Base-by-base conservation (phyloP, 2,113 vertebrate species). In the Rhadina sibilatrix region DNA sequence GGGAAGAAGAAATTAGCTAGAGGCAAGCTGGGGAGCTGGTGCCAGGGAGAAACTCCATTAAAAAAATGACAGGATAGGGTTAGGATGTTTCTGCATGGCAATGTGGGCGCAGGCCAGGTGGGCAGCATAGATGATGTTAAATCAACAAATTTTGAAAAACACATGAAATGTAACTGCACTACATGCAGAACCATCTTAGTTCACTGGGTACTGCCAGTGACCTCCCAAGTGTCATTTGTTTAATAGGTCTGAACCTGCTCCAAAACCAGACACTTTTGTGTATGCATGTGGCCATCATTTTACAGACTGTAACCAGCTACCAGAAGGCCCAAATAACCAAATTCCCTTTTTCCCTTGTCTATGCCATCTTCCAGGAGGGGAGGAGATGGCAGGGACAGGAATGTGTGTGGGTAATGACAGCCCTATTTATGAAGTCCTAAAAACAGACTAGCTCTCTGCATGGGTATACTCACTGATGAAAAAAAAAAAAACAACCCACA, bases 381-480 rank as follows among this genome's bases (percentile, higher is more conserved):
- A 92, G 24, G 11, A 18, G 14, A 85, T 38, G 53, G 65, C 59
- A 70, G 65, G 75, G 40, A 88, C 46, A 88, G 53, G 85, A 95
- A 95, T 37, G 63, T 69, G 59, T 76, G 88, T 92, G 95, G 90
- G 70, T 94, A 93, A 92, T 65, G 75, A 52, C 75, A 92, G 57
- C 37, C 24, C 66, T 94, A 83, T 93, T 95, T 93, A 93, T 70
- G 80, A 60, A 56, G 59, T 81, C 71, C 79, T 89, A 84, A 82
- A 88, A 94, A 70, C 68, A 92, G 80, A 78, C 49, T 31, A 77
- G 78, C 44, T 71, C 83, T 66, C 80, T 84, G 74, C 72, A 84
- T 82, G 76, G 81, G 53, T 59, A 61, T 59, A 61, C 37, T 71
- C 53, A 52, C 40, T 65, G 40, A n/a, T 87, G 40, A 90, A 94